Conservation (phyloP, 2,888 invertebrate species). For the Hemithea aestivaria region DNA sequence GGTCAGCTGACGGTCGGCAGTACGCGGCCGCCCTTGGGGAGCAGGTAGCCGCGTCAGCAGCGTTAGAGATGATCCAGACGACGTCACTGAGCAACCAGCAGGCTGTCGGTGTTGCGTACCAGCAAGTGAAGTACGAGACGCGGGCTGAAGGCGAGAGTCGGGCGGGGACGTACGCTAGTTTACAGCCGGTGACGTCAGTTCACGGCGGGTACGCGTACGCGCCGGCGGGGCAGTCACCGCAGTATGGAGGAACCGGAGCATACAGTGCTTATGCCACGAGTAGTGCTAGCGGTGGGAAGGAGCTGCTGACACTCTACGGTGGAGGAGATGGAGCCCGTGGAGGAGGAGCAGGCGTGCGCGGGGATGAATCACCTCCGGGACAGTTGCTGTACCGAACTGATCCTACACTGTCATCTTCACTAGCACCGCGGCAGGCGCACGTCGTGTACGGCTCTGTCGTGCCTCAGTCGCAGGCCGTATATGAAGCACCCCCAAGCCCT, state of each 20-base stretch:
- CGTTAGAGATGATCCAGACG: slow-evolving; percentile 65
- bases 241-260: slow-evolving; percentile 50
- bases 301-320: slow-evolving; percentile 50
- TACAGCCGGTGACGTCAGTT: slow-evolving; percentile 32
- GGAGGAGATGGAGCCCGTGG: slow-evolving; percentile 31
- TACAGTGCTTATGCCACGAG: slow-evolving; percentile 29
- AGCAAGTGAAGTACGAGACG: slow-evolving; percentile 70
- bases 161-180: slow-evolving; percentile 61
- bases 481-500: slow-evolving; percentile 79
- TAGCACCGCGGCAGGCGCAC: slow-evolving; percentile 70
- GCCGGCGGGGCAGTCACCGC: slow-evolving; percentile 44
- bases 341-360: slow-evolving; percentile 47
- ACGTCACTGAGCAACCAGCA: slow-evolving; percentile 63
- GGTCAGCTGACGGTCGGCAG: slow-evolving; percentile 34
- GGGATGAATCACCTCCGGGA: slow-evolving; percentile 75
- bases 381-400: slow-evolving; percentile 82
- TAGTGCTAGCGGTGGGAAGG: slow-evolving; percentile 37
- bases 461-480: slow-evolving; percentile 66
- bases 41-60: slow-evolving; percentile 42
- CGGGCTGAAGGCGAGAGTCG: slow-evolving; percentile 57
- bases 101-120: slow-evolving; percentile 61
- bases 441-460: slow-evolving; percentile 69
- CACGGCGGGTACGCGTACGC: slow-evolving; percentile 35
- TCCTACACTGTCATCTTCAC: slow-evolving; percentile 82
- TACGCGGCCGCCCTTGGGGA: slow-evolving; percentile 52